These are phyloP conservation scores for Petrocephalus zakoni DNA, from an alignment of 2,113 vertebrate genomes.

Conservation along the genomic window DNA sequence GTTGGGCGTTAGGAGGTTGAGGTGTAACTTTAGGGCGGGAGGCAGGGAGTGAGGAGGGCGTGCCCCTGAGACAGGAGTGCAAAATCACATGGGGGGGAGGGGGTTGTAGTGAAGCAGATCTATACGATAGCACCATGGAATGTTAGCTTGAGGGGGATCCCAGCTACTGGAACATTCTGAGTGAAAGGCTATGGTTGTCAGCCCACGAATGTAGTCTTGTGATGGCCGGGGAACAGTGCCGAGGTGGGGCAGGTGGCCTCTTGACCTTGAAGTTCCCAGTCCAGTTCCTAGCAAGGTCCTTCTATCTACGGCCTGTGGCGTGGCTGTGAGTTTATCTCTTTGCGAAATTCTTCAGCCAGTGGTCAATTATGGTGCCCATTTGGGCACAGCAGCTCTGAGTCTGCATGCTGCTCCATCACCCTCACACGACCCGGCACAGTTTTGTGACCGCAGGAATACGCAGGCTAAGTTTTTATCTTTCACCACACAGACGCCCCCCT, in stretches of 20 bases:
- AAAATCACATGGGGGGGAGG: neutral
- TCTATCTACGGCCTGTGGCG: no score
- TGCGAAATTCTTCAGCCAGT: neutral
- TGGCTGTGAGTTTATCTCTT: neutral
- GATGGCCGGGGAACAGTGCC: neutral
- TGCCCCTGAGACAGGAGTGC: neutral
- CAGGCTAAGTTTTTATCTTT: neutral
- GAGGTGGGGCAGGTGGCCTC: neutral
- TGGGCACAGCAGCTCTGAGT: neutral
- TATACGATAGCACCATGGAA: neutral
- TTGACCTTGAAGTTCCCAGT: neutral
- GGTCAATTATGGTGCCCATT: neutral
- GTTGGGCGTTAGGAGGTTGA: neutral
- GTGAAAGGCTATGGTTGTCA: neutral
- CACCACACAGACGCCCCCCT: neutral
- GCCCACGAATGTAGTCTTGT: neutral
- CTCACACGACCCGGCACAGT: neutral
- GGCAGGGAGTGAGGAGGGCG: neutral
- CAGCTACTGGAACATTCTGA: neutral
- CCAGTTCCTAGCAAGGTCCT: neutral
- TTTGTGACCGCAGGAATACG: neutral
- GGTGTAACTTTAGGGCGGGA: neutral
- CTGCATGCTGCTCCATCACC: neutral
- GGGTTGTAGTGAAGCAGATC: neutral
- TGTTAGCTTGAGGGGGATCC: neutral